A percentile compares a stretch with the other conserved stretches of the same genome.
Evolutionary conservation across 2,113 vertebrate species (phyloP).

Genomic region (Cyprinus carpio): DNA sequence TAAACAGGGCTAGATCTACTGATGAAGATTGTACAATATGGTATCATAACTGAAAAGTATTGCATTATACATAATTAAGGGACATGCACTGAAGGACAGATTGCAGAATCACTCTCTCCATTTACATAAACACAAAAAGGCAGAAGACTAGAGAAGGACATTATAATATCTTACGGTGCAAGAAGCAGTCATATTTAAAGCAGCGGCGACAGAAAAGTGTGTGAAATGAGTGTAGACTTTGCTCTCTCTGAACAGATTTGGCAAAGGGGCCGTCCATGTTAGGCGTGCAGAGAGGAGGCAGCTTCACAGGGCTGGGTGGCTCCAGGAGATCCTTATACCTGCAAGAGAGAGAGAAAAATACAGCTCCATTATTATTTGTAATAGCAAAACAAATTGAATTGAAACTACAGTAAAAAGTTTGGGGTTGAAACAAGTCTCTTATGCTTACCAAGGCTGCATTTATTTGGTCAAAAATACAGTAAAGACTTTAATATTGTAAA

Average conservation of each 20-base stretch:
- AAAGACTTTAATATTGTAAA: background rate
- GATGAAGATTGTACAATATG: background rate
- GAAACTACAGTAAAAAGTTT: background rate
- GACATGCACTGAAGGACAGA: too few relatives aligned
- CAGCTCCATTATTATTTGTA: background rate
- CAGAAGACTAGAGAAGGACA: background rate
- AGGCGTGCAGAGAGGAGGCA: conserved; percentile 94
- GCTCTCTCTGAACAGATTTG: conserved; percentile 94
- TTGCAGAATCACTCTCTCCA: too few relatives aligned
- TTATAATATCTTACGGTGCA: conserved; percentile 82
- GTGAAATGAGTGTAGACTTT: conserved; percentile 97
- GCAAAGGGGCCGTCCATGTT: conserved; percentile 94
- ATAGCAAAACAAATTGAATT: background rate
- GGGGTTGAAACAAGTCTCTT: background rate
- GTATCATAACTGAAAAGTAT: background rate
- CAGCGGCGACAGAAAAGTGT: conserved; percentile 96
- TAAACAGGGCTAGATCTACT: background rate
- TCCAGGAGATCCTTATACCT: conserved; percentile 95
- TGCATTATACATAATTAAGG: background rate
- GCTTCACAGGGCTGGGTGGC: conserved; percentile 83
- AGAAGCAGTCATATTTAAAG: conserved; percentile 99
- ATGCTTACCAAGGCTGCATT: background rate
- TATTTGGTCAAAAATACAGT: background rate
- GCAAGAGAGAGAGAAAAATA: conserved; percentile 22
- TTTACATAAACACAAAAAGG: too few relatives aligned